Base-by-base conservation (phyloP, 30 jellyfish, hydroid and myxozoan genomes). In the Turritopsis dohrnii region DNA sequence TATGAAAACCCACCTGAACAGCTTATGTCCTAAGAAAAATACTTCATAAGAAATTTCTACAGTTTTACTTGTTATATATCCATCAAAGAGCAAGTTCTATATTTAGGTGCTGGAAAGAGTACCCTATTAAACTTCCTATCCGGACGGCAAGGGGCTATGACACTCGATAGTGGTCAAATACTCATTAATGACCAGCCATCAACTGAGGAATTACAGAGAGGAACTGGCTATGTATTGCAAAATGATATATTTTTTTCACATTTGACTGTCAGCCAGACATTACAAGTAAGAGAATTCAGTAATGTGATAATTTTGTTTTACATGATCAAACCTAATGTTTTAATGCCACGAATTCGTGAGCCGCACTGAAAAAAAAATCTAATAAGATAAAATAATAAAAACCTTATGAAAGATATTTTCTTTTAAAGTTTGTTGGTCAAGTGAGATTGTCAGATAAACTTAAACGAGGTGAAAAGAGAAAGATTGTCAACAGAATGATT, bases 91-190 rank as follows among this genome's bases (percentile, higher is more conserved):
- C n/a, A n/a, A n/a, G n/a, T n/a, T n/a, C n/a, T n/a, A 41, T 13
- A 41, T 41, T 41, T 41, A 84, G 91, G 91, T 30, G 91, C 91
- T 84, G 91, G 91, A 19, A 84, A 84, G 75, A 84, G 88, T n/a
- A 84, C 91, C 52, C 52, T 84, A 29, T 81, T 84, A 71, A 84
- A 72, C 54, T 74, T 84, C 21, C 72, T 84, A 16, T 87, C 88
- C 8, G 91, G 91, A 20, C 7, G 91, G 17, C 31, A 27, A 16
- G 52, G 88, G n/a, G 88, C 5, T 41, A 41, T 41, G 60, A 41
- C 76, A 30, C 29, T 84, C 31, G 87, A 75, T 18, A 25, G 76
- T 21, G 91, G 91, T 4, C 28, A 76, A n/a, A 87, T 84, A 19
- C 76, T 81, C 3, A 76, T 84, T 8, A 84, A 84, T 52, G 91